Evolutionary conservation across 2,113 vertebrate genomes (phyloP), one percentile per base, ranked within the genome.

Genomic region (Hemiprocne comata): DNA sequence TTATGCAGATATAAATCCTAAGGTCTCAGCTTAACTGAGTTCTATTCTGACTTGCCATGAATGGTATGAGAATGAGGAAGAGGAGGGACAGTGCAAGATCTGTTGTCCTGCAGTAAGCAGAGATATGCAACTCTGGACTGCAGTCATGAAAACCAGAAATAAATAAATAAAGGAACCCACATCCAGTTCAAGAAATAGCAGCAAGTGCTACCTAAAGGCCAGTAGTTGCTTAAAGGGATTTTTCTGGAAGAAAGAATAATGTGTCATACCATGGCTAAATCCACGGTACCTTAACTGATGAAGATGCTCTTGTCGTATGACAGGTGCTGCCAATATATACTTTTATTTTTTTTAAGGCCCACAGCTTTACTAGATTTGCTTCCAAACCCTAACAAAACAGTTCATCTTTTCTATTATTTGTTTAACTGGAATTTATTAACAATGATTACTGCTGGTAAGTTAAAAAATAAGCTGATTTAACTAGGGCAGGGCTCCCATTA

Each of bases 401-500:
- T 48, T 80, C 6, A 29, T 64, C 46, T 36, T 89, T 88, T 83
- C 80, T 57, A 8, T 58, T 1, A 1, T n/a, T 76, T 28, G 26
- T 67, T 94, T 93, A 81, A 82, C 19, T 72, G 58, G 62, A 84
- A 57, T 89, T 79, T 78, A 65, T 78, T 82, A 53, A 38, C 24
- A 82, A 14, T 34, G 60, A 13, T 65, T 88, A 48, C 55, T 79
- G 42, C 65, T 75, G 64, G 36, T 69, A 94, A 87, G 87, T 87
- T 93, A 93, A 91, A 70, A 54, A 76, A 85, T 55, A 75, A 82
- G 66, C 50, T 82, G 58, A 76, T 78, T 85, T 93, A 91, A 89
- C 61, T 91, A 90, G 81, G 74, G 9, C 85, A 97, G 74, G 23
- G n/a, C 36, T 91, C 50, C 44, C 58, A 66, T 87, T 91, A 89